A percentile compares a stretch with the other conserved stretches of the same genome.
Evolutionary conservation across 1,140 invertebrate species (phyloP).

Genomic region (Zaprionus ornatus): DNA sequence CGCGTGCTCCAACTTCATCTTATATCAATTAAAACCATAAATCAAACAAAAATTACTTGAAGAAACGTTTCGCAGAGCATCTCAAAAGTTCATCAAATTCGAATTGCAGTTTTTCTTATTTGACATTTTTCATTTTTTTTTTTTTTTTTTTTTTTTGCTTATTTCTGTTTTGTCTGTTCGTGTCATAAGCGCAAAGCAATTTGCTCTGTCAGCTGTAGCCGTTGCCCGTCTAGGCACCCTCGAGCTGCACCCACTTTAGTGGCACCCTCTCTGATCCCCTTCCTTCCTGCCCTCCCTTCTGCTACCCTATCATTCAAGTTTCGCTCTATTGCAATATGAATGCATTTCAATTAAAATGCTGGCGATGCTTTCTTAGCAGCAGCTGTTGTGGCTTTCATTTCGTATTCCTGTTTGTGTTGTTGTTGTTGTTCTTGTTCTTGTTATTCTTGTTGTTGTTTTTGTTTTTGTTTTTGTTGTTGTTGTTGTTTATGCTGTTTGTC

Average conservation of each 20-base stretch:
- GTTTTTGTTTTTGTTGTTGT: slow-evolving; percentile 1
- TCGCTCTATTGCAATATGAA: slow-evolving; percentile 66
- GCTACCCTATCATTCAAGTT: slow-evolving; percentile 19
- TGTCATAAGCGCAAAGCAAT: slow-evolving; percentile 75
- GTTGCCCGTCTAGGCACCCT: neutral
- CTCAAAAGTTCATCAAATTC: neutral
- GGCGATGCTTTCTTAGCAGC: slow-evolving; percentile 60
- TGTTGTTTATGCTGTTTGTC: slow-evolving; percentile 36
- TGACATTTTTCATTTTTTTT: slow-evolving; percentile 38
- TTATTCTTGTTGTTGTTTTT: slow-evolving; percentile 22
- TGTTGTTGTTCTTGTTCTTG: neutral
- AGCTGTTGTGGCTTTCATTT: slow-evolving; percentile 51
- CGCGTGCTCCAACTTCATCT: neutral
- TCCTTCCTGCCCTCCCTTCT: neutral
- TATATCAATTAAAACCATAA: neutral
- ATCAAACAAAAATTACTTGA: neutral
- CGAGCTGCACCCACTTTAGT: neutral
- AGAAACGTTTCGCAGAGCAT: neutral
- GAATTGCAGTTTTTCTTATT: slow-evolving; percentile 26
- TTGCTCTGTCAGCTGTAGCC: slow-evolving; percentile 62
- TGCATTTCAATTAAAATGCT: slow-evolving; percentile 70
- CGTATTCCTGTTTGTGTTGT: neutral
- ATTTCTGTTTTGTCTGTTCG: slow-evolving; percentile 37
- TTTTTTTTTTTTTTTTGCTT: slow-evolving; percentile 25
- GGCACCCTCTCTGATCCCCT: neutral